These are phyloP conservation scores for Embiotoca jacksoni DNA, from an alignment of 2,113 vertebrate genomes.

Conservation along the genomic window DNA sequence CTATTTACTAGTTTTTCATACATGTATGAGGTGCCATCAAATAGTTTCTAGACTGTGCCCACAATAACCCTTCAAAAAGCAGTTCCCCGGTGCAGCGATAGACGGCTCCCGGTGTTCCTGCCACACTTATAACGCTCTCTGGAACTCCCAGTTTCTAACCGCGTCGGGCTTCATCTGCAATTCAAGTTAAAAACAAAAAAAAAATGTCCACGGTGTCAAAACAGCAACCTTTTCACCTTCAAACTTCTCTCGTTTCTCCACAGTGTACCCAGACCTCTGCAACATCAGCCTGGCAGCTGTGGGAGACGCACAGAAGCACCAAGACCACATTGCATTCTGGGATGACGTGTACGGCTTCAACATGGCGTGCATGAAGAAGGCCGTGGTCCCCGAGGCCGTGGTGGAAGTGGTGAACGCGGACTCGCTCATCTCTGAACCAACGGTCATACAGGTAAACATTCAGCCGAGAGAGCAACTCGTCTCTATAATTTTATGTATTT, in stretches of 20 bases:
- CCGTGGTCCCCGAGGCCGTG: constrained; percentile 90
- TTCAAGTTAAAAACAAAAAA: no score
- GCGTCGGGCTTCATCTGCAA: no score
- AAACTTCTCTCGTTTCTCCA: constrained; percentile 1
- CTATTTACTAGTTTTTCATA: no score
- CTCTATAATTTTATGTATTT: background rate
- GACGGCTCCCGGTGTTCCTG: no score
- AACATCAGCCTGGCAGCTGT: constrained; percentile 90
- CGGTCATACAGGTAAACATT: constrained; percentile 88
- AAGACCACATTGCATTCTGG: constrained; percentile 91
- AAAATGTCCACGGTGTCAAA: no score
- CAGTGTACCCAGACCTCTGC: constrained; percentile 96
- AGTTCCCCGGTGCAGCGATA: no score
- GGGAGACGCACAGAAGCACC: constrained; percentile 87
- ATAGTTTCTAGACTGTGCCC: no score
- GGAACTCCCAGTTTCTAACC: no score
- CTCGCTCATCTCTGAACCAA: constrained; percentile 89
- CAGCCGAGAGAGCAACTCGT: background rate
- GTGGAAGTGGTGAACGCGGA: constrained; percentile 89
- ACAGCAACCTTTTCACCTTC: background rate
- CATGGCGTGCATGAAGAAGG: constrained; percentile 97
- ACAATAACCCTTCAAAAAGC: no score
- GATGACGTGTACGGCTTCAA: constrained; percentile 95
- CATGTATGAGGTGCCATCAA: no score
- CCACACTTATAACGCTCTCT: no score